Conservation (phyloP, 2,888 invertebrate species). For the Meandrusa payeni region DNA sequence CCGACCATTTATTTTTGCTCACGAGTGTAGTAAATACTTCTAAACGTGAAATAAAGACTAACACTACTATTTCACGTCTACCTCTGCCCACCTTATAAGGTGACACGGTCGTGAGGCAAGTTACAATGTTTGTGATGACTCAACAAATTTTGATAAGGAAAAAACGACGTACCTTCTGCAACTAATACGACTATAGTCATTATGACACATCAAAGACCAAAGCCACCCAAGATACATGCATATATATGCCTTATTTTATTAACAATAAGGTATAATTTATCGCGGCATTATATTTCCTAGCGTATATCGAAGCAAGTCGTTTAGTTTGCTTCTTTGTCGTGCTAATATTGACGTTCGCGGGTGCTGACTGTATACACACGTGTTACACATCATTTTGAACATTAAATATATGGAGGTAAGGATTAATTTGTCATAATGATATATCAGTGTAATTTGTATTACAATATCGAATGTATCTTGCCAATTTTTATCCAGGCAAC, state of each 20-base stretch:
- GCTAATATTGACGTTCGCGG: slow-evolving; percentile 42
- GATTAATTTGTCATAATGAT: not conserved
- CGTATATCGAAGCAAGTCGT: slow-evolving; percentile 38
- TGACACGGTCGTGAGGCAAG: too few species aligned
- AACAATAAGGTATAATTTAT: slow-evolving; percentile 25
- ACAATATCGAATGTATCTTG: not conserved
- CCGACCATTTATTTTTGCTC: too few species aligned
- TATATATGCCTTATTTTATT: not conserved
- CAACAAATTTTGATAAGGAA: too few species aligned
- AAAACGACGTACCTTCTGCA: slow-evolving; percentile 3
- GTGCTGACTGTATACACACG: slow-evolving; percentile 26
- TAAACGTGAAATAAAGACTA: too few species aligned
- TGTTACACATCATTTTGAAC: slow-evolving; percentile 1
- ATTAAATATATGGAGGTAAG: not conserved
- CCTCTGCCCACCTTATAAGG: too few species aligned
- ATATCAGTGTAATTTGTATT: not conserved
- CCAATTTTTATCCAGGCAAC: not conserved
- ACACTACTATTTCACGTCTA: too few species aligned
- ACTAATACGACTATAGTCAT: slow-evolving; percentile 15
- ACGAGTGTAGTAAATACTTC: too few species aligned
- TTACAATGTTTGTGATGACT: too few species aligned
- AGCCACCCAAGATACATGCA: too few species aligned
- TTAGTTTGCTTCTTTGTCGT: slow-evolving; percentile 41
- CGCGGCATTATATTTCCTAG: slow-evolving; percentile 24
- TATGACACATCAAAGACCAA: slow-evolving; percentile 16